phyloP scores from a whole-genome alignment of 2,888 invertebrate genomes.

The Lepidocyrtoides sp. region DNA sequence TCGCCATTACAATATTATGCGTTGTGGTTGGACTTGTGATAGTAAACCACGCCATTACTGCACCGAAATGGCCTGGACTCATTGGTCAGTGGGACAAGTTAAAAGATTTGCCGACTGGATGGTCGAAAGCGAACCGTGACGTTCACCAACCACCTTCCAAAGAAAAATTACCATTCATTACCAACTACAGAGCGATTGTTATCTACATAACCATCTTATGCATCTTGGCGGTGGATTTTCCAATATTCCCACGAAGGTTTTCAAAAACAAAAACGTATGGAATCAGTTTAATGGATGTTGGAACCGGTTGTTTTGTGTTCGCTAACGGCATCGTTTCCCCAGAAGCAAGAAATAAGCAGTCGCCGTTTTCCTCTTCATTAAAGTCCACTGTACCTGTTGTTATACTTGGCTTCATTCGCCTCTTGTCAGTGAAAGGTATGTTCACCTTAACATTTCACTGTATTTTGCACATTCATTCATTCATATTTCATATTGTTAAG shows the following conservation, averaged over 20 bases:
- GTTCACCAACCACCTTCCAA: background rate
- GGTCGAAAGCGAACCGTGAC: conserved; percentile 30
- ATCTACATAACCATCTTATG: conserved; percentile 92
- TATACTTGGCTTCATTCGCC: conserved; percentile 89
- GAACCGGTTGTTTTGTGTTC: conserved; percentile 95
- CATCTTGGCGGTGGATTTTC: conserved; percentile 98
- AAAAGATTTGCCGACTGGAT: conserved; percentile 69
- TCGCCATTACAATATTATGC: conserved; percentile 54
- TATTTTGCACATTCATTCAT: too few species aligned
- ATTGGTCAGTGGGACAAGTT: conserved; percentile 73
- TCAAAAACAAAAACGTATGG: conserved; percentile 96
- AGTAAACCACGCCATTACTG: conserved; percentile 82
- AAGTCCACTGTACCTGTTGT: conserved; percentile 88
- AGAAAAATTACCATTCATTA: conserved; percentile 87
- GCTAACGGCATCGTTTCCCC: conserved; percentile 93
- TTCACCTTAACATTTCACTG: conserved; percentile 85
- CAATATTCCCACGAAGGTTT: conserved; percentile 93
- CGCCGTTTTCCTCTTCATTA: conserved; percentile 85
- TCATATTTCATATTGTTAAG: too few species aligned
- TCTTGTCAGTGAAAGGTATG: conserved; percentile 85
- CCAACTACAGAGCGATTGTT: conserved; percentile 91
- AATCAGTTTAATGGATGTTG: conserved; percentile 97
- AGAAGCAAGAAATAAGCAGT: conserved; percentile 87
- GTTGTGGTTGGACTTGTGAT: conserved; percentile 74
- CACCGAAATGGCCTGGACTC: conserved; percentile 81